Evolutionary conservation across 2,113 vertebrate species (phyloP), one percentile per base, ranked within the genome.

Genomic region (Lophura nycthemera): DNA sequence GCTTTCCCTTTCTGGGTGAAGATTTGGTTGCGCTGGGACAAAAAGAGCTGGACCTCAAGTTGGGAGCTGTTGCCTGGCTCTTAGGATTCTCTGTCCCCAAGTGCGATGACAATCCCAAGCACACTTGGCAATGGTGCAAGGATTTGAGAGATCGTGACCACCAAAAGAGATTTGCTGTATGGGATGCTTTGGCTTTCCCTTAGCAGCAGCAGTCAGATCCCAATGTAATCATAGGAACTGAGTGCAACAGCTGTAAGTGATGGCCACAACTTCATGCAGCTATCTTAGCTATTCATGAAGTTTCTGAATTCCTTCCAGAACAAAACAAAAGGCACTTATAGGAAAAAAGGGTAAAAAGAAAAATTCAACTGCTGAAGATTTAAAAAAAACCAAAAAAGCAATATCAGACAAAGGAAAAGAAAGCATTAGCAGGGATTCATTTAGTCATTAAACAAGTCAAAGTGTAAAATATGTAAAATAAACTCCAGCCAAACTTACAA

Each of bases 401-500:
- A 6, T 21, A n/a, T 21, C 1, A 1, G 6, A 61, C 30, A 42
- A 36, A 40, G 76, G 12, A 30, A 87, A 65, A 61, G 2, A 42
- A 88, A 86, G 4, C 4, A 65, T 60, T 56, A 60, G 32, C 22
- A 74, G 36, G 7, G 12, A 82, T 83, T 82, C 29, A 54, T 78
- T 77, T 48, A 75, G 29, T 32, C 34, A 9, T 34, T 90, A 90
- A 74, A 59, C 11, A 36, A 77, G 59, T 57, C 11, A 36, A 38
- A 87, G 19, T 54, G 73, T 57, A 83, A 95, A 82, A 76, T 20
- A 89, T 50, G 73, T 57, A 83, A 95, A 82, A 76, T 20, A 89
- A 93, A 72, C 64, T 92, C 67, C 72, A 83, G 78, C 8, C 63
- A 92, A 95, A 86, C 50, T 81, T 80, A 65, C 20, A 86, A 60